Percentiles rank a stretch among this genome's conserved stretches.
These are phyloP conservation scores for Gymnorhina tibicen DNA, from an alignment of 2,113 vertebrate genomes.

Conservation along the genomic window DNA sequence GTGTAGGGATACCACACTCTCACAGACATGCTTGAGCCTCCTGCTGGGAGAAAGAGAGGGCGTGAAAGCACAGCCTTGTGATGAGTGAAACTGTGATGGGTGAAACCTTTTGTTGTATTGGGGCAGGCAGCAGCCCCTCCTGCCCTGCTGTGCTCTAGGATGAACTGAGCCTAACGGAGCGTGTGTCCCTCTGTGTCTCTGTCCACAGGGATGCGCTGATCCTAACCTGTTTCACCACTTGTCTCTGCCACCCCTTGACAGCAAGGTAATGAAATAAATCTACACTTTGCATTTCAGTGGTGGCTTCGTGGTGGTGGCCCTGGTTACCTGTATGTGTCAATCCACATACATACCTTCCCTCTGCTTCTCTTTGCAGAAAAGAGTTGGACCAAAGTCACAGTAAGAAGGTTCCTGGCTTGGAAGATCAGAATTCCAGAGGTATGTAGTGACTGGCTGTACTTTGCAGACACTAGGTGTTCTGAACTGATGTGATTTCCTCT, in stretches of 20 bases:
- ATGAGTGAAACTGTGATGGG: background rate
- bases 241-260: rapidly evolving
- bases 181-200: background rate
- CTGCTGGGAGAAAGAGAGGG: background rate
- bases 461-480: background rate
- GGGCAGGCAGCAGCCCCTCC: rapidly evolving
- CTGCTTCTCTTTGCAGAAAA: background rate
- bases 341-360: background rate
- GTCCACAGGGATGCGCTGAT: no score
- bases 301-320: background rate
- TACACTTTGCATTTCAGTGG: rapidly evolving
- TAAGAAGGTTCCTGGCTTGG: background rate
- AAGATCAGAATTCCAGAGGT: background rate
- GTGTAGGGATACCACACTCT: background rate
- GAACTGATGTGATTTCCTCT: background rate
- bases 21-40: background rate
- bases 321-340: background rate
- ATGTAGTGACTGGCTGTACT: background rate
- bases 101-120: background rate
- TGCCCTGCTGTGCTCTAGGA: no score
- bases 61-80: background rate
- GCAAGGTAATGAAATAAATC: background rate
- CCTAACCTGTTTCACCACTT: no score
- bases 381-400: background rate
- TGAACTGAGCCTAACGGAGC: background rate